Conservation (phyloP, 2,888 invertebrate genomes). For the Masnerella sp. region DNA sequence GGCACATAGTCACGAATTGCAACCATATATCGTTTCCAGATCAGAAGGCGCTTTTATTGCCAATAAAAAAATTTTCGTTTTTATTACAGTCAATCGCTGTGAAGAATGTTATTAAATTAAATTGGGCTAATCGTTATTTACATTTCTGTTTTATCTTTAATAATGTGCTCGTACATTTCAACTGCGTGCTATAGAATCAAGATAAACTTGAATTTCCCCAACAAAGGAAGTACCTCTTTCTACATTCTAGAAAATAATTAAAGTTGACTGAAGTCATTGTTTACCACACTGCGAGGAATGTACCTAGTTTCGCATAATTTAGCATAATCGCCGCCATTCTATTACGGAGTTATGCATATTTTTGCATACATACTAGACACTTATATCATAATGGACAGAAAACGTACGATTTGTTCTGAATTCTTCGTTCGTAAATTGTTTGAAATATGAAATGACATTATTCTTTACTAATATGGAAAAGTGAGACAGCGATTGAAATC, state of each 20-base stretch:
- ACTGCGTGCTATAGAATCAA: too few species aligned
- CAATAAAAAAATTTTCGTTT: conserved; percentile 14
- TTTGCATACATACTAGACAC: conserved; percentile 30
- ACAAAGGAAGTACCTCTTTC: too few species aligned
- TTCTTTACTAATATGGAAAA: too few species aligned
- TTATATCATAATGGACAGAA: conserved; percentile 29
- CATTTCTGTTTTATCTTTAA: too few species aligned
- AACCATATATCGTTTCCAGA: conserved; percentile 29
- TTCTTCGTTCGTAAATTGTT: conserved; percentile 12
- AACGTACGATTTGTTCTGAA: conserved; percentile 32
- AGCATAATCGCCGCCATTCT: conserved; percentile 45
- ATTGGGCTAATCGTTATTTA: too few species aligned
- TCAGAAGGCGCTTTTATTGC: conserved; percentile 16
- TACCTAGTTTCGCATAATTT: conserved; percentile 50
- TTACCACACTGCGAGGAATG: conserved; percentile 26
- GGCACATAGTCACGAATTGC: conserved; percentile 19
- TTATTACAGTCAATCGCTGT: background rate
- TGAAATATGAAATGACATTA: conserved; percentile 14
- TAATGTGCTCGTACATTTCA: too few species aligned
- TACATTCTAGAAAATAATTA: conserved; percentile 26
- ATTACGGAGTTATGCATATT: conserved; percentile 38
- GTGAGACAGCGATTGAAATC: too few species aligned
- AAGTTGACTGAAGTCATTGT: conserved; percentile 37
- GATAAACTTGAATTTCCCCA: too few species aligned
- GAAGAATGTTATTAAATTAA: too few species aligned